Conservation (phyloP, 2,888 invertebrate species). For the Metallyticus violacea region DNA sequence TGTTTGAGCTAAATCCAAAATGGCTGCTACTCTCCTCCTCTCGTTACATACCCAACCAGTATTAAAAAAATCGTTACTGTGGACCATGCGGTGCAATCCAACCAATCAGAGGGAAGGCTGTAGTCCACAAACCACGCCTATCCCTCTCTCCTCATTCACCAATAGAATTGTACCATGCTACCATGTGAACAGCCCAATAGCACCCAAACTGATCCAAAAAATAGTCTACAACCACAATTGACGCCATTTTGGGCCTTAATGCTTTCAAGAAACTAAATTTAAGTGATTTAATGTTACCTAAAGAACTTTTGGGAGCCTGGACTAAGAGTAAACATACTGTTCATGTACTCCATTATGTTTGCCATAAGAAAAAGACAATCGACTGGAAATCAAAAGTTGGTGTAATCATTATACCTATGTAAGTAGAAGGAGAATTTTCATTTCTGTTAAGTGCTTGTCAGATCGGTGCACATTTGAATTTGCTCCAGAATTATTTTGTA, state of each 20-base stretch:
- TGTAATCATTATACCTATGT: no score
- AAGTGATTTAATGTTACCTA: background rate
- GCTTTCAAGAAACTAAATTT: background rate
- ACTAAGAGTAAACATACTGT: no score
- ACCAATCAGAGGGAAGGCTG: background rate
- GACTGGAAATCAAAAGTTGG: no score
- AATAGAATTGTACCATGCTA: background rate
- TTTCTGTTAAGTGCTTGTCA: no score
- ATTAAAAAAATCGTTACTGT: background rate
- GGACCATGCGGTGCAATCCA: background rate
- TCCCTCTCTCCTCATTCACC: background rate
- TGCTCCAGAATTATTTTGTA: no score
- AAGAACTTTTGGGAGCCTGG: no score
- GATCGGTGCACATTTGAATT: no score
- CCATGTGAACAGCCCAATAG: background rate
- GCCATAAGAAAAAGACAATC: no score
- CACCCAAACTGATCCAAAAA: background rate
- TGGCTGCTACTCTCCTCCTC: background rate
- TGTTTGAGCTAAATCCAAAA: background rate
- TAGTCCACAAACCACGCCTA: background rate
- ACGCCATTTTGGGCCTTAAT: background rate
- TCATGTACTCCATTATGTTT: no score
- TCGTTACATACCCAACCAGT: background rate
- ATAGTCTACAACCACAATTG: background rate
- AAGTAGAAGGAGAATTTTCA: no score